Base-by-base conservation (phyloP, 2,888 invertebrate species). In the Hypsopygia costalis region DNA sequence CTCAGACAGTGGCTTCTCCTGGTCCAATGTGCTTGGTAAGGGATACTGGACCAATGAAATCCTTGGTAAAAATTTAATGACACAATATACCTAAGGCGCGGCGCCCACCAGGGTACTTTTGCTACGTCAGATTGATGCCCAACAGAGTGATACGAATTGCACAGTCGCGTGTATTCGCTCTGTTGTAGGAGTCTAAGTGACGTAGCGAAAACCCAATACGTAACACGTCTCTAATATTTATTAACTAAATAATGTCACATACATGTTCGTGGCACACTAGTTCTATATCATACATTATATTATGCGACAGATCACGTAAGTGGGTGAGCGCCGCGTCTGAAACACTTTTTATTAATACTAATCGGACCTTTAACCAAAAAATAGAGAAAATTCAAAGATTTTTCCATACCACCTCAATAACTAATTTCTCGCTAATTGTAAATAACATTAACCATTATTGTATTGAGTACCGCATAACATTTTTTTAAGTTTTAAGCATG, bases 1-100 rank as follows among this genome's bases (percentile, higher is more conserved):
- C 60, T 92, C 93, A 42, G 94, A 94, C 52, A 88, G 91, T 36
- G 95, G 95, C 40, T 97, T 96, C 76, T 95, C 96, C 11, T 97
- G 96, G 96, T 93, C 95, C 35, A 96, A 94, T 77, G 93, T 97
- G 91, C 85, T 97, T 60, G 93, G 93, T 92, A 71, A 62, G 64
- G 25, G 50, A 34, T 34, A 37, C 36, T 46, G 38, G 12, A 39
- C 28, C 35, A 43, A 31, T 38, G 35, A 29, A 5, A 41, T 21
- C 29, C 34, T 38, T 41, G 36, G 35, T 33, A 11, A 11, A 31
- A 25, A 25, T 25, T 25, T 25, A 25, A 25, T 25, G 8, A 3
- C 25, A 25, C 25, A 25, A 25, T 8, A 25, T 25, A 25, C 25
- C 25, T 16, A 16, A 16, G 16, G 16, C 16, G 16, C 16, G 16